phyloP scores from a whole-genome alignment of 1,140 invertebrate genomes.

The Cyphomyrmex costatus region DNA sequence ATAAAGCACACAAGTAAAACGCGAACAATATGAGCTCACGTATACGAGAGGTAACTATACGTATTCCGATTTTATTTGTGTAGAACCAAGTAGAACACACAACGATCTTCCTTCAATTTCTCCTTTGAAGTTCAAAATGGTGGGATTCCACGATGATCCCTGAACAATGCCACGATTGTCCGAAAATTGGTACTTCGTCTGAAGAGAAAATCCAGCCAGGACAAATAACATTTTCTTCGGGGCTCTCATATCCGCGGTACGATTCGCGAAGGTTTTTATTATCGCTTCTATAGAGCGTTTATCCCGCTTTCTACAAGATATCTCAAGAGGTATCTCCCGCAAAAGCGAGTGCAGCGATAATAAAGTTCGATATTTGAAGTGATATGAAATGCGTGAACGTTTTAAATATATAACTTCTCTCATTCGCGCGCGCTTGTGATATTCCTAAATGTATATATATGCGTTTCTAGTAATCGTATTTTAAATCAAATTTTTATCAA shows the following conservation, averaged over 20 bases:
- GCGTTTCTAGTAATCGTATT: background rate
- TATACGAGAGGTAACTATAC: background rate
- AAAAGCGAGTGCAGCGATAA: background rate
- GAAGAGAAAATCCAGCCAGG: constrained; percentile 31
- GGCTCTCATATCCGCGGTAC: constrained; percentile 8
- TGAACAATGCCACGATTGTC: constrained; percentile 11
- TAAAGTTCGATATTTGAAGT: constrained; percentile 14
- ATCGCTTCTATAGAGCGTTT: background rate
- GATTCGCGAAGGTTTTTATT: constrained; percentile 29
- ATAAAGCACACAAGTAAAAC: constrained; percentile 30
- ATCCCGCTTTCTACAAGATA: constrained; percentile 8
- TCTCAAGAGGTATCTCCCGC: constrained; percentile 10
- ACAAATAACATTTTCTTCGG: constrained; percentile 33
- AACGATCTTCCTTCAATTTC: background rate
- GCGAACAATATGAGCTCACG: constrained; percentile 45
- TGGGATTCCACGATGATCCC: constrained; percentile 10
- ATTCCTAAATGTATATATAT: background rate
- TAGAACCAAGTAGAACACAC: background rate
- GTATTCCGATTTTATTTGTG: constrained; percentile 22
- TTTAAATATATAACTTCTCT: background rate
- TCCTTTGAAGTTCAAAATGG: constrained; percentile 34
- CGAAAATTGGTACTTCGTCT: constrained; percentile 40
- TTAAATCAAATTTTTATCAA: background rate
- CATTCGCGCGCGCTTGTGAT: background rate
- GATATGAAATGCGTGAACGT: background rate